Evolutionary conservation across 2,113 vertebrate genomes (phyloP).

Genomic region (Thomomys bottae): DNA sequence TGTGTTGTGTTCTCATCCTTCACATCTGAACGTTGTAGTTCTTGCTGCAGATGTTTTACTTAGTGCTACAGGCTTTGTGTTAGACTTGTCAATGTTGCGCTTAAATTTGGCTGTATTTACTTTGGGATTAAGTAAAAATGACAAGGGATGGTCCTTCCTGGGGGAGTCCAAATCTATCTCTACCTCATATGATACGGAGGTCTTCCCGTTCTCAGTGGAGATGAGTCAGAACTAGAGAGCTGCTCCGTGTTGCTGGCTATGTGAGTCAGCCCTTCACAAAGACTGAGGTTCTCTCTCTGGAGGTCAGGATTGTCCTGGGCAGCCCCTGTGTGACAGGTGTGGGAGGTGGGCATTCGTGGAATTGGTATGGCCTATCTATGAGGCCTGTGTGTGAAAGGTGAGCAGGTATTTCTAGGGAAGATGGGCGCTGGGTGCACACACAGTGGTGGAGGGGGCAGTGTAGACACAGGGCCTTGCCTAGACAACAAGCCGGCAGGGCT

Average conservation of each 20-base stretch:
- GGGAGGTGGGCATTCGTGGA: background rate
- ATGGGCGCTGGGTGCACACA: background rate
- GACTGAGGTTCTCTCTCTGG: background rate
- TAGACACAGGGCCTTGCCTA: background rate
- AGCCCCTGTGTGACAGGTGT: background rate
- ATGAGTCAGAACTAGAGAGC: slow-evolving; percentile 18
- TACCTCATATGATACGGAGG: background rate
- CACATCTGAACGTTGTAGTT: background rate
- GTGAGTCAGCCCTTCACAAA: background rate
- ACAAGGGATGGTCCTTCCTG: background rate
- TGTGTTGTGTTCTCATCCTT: background rate
- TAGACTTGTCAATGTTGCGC: slow-evolving; percentile 18
- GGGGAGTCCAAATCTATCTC: background rate
- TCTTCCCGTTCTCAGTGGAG: background rate
- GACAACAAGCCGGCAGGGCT: background rate
- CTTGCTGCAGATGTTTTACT: background rate
- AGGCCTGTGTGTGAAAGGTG: background rate
- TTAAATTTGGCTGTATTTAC: background rate
- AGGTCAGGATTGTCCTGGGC: background rate
- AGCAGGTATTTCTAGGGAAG: background rate
- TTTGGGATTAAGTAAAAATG: background rate
- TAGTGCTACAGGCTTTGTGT: slow-evolving; percentile 37
- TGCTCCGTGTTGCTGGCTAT: background rate
- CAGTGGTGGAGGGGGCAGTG: background rate
- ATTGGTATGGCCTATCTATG: background rate